Base-by-base conservation (phyloP, 2,797 vertebrate species). In the Gila robusta region DNA sequence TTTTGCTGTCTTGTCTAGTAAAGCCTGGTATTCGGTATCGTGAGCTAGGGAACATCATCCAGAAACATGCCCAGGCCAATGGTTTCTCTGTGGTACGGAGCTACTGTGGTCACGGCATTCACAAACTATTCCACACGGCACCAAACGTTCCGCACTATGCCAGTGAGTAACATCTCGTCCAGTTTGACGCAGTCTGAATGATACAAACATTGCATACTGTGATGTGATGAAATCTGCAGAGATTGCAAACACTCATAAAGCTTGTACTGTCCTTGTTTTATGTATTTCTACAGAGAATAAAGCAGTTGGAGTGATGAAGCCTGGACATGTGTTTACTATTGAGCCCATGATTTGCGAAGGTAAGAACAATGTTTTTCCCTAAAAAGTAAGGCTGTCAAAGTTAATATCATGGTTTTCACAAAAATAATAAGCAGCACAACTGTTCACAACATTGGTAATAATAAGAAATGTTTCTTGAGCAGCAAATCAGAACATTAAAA, bases 301-400 rank as follows among this genome's bases (percentile, higher is more conserved):
- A 95, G 98, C 98, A 8, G 98, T 99, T 84, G 98, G 98, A 86
- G 98, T 99, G 37, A 99, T 99, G 96, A 99, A 99, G 91, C 97
- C 98, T 0, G 98, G 98, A 56, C 98, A 99, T 2, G 97, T 99
- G 74, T 99, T 99, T 93, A 99, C 98, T 91, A 99, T 99, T 81
- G 98, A 99, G 90, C 98, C 98, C 86, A 99, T 99, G 98, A 99
- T 99, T 88, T 99, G 98, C 93, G 98, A 99, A 97, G 98, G 98
- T 99, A 91, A 97, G 96, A 39, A 35, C 5, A 19, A 21, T 16
- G 3, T 59, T 39, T 39, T 39, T 39, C 37, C 37, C 6, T 6
- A 7, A 39, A 39, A 39, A 6, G 23, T 62, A 26, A 62, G 10
- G 10, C 56, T 59, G 56, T 59, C 23, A 59, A 21, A 23, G 7